A percentile compares a stretch with the other conserved stretches of the same genome.
Conservation (phyloP, 64 coral and sea anemone species). For the Dendronephthya gigantea region DNA sequence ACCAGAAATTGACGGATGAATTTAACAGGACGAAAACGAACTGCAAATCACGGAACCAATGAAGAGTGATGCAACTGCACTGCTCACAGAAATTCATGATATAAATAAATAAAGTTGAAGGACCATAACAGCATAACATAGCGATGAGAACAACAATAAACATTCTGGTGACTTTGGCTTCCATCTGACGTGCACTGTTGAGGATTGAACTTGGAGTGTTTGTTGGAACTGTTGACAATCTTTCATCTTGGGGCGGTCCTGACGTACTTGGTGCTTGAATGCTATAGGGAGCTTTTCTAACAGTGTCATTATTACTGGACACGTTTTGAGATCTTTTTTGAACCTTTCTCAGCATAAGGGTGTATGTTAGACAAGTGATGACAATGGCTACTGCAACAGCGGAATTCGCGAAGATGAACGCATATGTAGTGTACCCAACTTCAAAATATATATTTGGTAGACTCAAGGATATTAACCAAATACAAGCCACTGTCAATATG, state of each 20-base stretch:
- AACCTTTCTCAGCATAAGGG: constrained; percentile 26
- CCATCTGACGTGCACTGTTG: not conserved
- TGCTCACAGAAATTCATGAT: constrained; percentile 16
- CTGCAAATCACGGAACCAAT: not conserved
- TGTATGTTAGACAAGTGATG: constrained; percentile 35
- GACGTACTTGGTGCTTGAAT: not conserved
- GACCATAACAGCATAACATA: not conserved
- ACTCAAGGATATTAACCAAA: constrained; percentile 52
- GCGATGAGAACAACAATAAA: constrained; percentile 10
- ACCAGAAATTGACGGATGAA: not conserved
- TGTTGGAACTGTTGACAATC: not conserved
- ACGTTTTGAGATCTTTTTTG: constrained; percentile 19
- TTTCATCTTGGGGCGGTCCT: not conserved
- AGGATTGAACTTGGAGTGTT: not conserved
- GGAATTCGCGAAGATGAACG: constrained; percentile 78
- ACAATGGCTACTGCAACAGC: constrained; percentile 43
- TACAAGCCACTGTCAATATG: not conserved
- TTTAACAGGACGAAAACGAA: not conserved
- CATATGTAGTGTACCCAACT: constrained; percentile 54
- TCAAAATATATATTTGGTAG: constrained; percentile 60
- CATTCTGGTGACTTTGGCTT: not conserved
- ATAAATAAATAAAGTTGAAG: not conserved
- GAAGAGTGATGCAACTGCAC: constrained; percentile 1
- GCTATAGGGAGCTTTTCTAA: not conserved
- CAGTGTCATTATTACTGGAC: not conserved